Evolutionary conservation across 2,797 vertebrate species (phyloP), one percentile per base, ranked within the genome.

Genomic region (Sternotherus odoratus): DNA sequence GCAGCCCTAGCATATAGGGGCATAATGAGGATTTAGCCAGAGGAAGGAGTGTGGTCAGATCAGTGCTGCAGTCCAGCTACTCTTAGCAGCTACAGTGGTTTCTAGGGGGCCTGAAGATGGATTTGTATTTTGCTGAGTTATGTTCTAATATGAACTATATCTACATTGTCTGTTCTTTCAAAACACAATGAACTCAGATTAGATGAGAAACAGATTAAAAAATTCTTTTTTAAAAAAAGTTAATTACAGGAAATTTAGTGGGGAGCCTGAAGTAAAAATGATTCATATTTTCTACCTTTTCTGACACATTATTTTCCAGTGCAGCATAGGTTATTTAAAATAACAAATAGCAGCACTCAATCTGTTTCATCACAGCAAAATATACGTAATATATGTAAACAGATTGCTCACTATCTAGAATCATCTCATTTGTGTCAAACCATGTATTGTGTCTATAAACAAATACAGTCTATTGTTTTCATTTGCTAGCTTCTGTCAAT

Each of bases 141-240:
- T 80, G 66, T 60, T 75, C 1, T 39, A 54, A 87, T 81, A 50
- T 84, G 36, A 91, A 12, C 21, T 82, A 23, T 74, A 6, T 3
- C 63, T 46, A 80, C 12, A 53, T 1, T 77, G 4, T 79, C 69
- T 82, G 91, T 82, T 56, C 51, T 94, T 89, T 91, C 87, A n/a
- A 94, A 80, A 86, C 19, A 28, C 50, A 54, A 36, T 87, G 39
- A 92, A 87, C 60, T 83, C 54, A 75, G 39, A 80, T 88, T 83
- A 79, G 33, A 85, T 79, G 53, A 54, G 72, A n/a, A n/a, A 21
- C 63, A 90, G 56, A 80, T 77, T 19, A 24, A 19, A 50, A 50
- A 39, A 53, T 9, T 53, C 53, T 81, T 66, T 60, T 56, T 89
- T 89, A 5, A 5, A 5, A 5, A 43, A 77, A 28, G 43, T 63